Base-by-base conservation (phyloP, 1,140 invertebrate species). In the Cydia fagiglandana region DNA sequence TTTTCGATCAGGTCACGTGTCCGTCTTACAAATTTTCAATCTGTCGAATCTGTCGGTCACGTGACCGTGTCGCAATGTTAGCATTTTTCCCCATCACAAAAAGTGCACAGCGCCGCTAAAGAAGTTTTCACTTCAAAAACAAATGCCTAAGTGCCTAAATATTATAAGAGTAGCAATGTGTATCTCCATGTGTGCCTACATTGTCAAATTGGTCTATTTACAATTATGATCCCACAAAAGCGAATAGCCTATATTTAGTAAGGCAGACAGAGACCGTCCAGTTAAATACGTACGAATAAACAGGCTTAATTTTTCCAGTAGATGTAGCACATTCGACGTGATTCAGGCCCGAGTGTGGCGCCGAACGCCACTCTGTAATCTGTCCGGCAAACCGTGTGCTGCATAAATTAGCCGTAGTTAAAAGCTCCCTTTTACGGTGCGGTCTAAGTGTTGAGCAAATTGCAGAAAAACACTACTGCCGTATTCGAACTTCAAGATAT, bases 281-380 rank as follows among this genome's bases (percentile, higher is more conserved):
- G 34, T 17, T 70, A 41, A n/a, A 70, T 68, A 24, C 30, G 24
- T 41, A 45, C 17, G 66, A 70, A 70, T 70, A 70, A 70, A 70
- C 64, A 68, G 64, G 66, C 66, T 70, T 70, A 41, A 70, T 41
- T 70, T 70, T 70, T 41, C 66, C 66, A 70, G 20, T 70, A 70
- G 38, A 17, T 41, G 66, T 38, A 17, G 17, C 66, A 70, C 34
- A 34, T 68, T 70, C 38, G 66, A 41, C 45, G 73, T 74, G 73
- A 74, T 53, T 74, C 45, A 9, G 73, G 47, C 47, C 28, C 45
- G 15, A 73, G 10, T 50, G 73, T 73, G n/a, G 20, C 34, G 34
- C 64, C 61, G 66, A 77, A 73, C 74, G 76, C 80, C 79, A 78
- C 83, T 87, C 85, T 85, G 85, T 87, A 87, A 87, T 87, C 84